These are phyloP conservation scores for Trichosurus vulpecula DNA, from an alignment of 2,797 vertebrate genomes.

Conservation along the genomic window DNA sequence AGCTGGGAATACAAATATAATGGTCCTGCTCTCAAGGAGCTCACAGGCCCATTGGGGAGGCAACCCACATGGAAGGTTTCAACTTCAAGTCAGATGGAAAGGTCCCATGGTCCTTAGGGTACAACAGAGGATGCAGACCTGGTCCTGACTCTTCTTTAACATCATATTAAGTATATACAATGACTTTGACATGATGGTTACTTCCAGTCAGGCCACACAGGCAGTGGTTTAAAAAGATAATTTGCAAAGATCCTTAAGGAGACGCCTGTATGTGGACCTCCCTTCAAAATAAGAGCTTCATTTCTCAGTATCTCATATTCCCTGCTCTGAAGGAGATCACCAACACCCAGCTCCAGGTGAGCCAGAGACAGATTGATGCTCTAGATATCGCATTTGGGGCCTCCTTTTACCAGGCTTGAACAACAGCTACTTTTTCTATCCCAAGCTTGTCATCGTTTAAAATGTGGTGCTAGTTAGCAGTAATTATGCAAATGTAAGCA, in stretches of 20 bases:
- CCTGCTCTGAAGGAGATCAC: neutral
- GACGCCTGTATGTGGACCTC: neutral
- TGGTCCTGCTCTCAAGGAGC: neutral
- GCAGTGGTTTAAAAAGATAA: neutral
- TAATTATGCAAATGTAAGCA: conserved; percentile 74
- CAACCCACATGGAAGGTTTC: neutral
- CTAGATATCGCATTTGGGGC: neutral
- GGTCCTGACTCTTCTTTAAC: neutral
- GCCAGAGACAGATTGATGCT: neutral
- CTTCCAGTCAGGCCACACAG: neutral
- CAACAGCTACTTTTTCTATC: conserved; percentile 53
- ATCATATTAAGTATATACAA: neutral
- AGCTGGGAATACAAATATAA: neutral
- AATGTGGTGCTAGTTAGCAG: conserved; percentile 48
- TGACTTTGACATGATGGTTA: neutral
- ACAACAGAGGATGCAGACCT: too few relatives aligned
- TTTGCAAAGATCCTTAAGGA: neutral
- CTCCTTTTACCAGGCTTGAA: conserved; percentile 35
- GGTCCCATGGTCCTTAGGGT: neutral
- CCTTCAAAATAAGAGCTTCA: rapidly evolving
- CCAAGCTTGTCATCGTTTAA: conserved; percentile 42
- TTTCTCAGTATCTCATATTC: rapidly evolving
- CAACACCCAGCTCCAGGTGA: neutral
- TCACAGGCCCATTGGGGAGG: neutral
- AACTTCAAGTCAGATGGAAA: neutral